Conservation (phyloP, 1,140 invertebrate species). For the Drosophila rhopaloa region DNA sequence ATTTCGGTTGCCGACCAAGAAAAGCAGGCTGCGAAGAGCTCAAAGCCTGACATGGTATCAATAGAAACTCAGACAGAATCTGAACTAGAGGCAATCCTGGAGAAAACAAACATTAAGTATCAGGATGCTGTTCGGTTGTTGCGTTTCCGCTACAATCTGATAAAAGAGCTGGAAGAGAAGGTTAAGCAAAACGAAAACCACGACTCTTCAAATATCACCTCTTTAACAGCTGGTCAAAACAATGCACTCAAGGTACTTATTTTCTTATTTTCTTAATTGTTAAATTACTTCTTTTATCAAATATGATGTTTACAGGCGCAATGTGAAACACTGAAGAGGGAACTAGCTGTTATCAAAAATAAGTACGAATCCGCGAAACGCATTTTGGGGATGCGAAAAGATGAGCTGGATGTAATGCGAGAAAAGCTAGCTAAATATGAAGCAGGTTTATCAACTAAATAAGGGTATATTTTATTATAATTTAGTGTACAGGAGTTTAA, state of each 20-base stretch:
- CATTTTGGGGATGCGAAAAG: constrained; percentile 45
- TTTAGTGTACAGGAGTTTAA: constrained; percentile 13
- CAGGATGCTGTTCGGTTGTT: constrained; percentile 43
- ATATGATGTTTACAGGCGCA: constrained; percentile 32
- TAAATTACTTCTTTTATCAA: background rate
- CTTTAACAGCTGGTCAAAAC: constrained; percentile 52
- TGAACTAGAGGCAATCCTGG: constrained; percentile 30
- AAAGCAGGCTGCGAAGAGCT: background rate
- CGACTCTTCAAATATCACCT: constrained; percentile 47
- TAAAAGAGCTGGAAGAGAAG: constrained; percentile 48
- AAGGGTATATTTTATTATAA: constrained; percentile 6
- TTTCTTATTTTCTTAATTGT: too few relatives aligned
- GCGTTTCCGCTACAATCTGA: constrained; percentile 51
- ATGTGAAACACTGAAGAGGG: constrained; percentile 48
- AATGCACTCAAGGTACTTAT: constrained; percentile 46
- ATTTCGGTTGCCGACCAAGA: background rate
- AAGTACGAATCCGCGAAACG: constrained; percentile 64
- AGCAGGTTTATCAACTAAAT: constrained; percentile 22
- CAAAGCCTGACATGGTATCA: background rate
- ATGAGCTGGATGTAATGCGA: constrained; percentile 51
- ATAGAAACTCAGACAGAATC: constrained; percentile 59
- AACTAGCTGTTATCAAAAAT: constrained; percentile 23
- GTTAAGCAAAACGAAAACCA: constrained; percentile 55
- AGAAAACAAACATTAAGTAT: constrained; percentile 40
- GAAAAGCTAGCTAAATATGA: constrained; percentile 4